Evolutionary conservation across 1,140 invertebrate genomes (phyloP).

Genomic region (Hyles euphorbiae): DNA sequence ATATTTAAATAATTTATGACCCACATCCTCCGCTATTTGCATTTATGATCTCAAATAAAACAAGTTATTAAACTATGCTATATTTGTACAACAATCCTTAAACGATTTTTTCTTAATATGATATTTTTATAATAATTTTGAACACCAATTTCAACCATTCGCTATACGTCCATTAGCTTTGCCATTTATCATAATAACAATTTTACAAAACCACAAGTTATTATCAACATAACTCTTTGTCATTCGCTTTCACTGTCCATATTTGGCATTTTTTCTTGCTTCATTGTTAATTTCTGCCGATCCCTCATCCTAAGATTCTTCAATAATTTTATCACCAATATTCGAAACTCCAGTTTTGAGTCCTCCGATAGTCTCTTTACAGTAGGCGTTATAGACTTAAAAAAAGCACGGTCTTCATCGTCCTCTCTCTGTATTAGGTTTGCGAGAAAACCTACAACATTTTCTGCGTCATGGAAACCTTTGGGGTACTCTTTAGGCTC

Average conservation of each 20-base stretch:
- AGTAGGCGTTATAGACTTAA: conserved; percentile 39
- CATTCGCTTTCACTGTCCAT: conserved; percentile 17
- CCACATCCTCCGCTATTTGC: no score
- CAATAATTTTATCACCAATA: conserved; percentile 39
- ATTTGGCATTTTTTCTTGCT: conserved; percentile 9
- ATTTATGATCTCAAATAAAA: no score
- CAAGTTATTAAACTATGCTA: no score
- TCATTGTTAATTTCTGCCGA: conserved; percentile 5
- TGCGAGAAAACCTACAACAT: conserved; percentile 26
- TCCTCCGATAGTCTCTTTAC: conserved; percentile 37
- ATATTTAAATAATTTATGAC: no score
- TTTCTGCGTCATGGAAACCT: conserved; percentile 19
- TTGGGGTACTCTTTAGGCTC: conserved; percentile 18
- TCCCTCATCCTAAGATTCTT: conserved; percentile 31
- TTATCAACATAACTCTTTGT: background rate
- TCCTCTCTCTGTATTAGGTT: conserved; percentile 39
- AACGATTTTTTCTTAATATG: no score
- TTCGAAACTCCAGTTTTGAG: conserved; percentile 42
- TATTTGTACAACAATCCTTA: no score
- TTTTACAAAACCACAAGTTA: no score
- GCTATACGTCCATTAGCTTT: no score
- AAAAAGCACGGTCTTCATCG: conserved; percentile 45
- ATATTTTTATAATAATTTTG: no score
- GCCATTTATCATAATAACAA: no score
- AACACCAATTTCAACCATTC: no score